phyloP scores from a whole-genome alignment of 2,797 vertebrate genomes.

The Platalea minor region DNA sequence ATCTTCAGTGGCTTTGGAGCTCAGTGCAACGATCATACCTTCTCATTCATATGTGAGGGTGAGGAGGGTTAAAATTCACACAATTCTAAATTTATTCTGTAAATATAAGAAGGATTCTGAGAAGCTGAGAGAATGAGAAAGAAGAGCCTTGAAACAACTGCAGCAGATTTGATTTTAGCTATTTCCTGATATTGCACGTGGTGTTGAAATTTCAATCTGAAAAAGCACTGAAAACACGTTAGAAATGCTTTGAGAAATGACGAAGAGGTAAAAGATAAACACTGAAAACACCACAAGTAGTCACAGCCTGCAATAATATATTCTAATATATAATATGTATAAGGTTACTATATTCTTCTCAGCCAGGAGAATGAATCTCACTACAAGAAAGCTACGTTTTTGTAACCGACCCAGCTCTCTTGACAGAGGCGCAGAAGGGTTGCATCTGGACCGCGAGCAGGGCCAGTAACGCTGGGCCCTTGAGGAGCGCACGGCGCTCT shows the following conservation, averaged over 20 bases:
- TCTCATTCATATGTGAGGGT: not conserved
- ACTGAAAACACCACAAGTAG: not conserved
- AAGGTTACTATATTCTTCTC: not conserved
- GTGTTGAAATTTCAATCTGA: not conserved
- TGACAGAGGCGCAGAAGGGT: not conserved
- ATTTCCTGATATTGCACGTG: not conserved
- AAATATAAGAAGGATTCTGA: not conserved
- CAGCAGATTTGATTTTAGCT: not conserved
- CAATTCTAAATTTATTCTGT: not conserved
- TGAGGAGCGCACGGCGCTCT: rapidly evolving
- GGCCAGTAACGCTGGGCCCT: not conserved
- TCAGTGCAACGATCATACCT: not conserved
- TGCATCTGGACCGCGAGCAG: rapidly evolving
- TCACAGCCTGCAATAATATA: not conserved
- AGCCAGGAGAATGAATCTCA: not conserved
- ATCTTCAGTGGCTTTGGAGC: not conserved
- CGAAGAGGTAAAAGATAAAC: not conserved
- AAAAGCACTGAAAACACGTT: not conserved
- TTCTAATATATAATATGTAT: too few relatives aligned
- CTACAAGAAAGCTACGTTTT: not conserved
- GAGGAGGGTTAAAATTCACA: not conserved
- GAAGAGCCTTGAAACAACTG: not conserved
- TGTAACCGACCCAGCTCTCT: not conserved
- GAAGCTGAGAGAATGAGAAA: not conserved
- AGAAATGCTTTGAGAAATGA: not conserved